Base-by-base conservation (phyloP, 2,888 invertebrate genomes). In the Lomographa bimaculata region DNA sequence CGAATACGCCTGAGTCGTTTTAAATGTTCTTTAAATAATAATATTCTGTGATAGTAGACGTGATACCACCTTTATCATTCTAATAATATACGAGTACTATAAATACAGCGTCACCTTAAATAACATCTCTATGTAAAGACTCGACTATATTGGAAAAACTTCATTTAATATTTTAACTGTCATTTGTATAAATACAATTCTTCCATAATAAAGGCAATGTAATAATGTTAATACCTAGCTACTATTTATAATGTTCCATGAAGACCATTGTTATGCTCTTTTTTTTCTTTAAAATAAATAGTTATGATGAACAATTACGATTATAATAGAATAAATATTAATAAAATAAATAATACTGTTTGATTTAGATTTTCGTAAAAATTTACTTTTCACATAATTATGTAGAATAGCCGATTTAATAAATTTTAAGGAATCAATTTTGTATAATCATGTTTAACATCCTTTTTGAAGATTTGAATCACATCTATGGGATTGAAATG, bases 31-130 rank as follows among this genome's bases (percentile, higher is more conserved):
- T 60, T 75, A 83, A 79, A 80, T 83, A 78, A 78, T 77, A 81
- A 83, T 79, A 85, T 81, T 86, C 87, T 89, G 87, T 89, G 87
- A 89, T 89, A 89, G 83, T 87, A 87, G 87, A 81, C 77, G 82
- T 85, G 82, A 82, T 84, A 83, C 81, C 85, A 86, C 78, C 83
- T 78, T 46, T 74, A 71, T 76, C 76, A 79, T 78, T 71, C 68
- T 70, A 60, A 60, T 68, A 64, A 61, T 60, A 59, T 56, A 59
- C 49, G 52, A 65, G 8, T 47, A 40, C 33, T 44, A 32, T 43
- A 43, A 44, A 30, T 33, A 27, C 44, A 47, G 41, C 23, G 21
- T 46, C 39, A 44, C 42, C 36, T 36, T 37, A 34, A 24, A 4
- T 33, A 43, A 36, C 42, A 40, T 43, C 47, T 34, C 12, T 35